phyloP scores from a whole-genome alignment of 2,888 invertebrate genomes.

The Acanthococcus lagerstroemiae region DNA sequence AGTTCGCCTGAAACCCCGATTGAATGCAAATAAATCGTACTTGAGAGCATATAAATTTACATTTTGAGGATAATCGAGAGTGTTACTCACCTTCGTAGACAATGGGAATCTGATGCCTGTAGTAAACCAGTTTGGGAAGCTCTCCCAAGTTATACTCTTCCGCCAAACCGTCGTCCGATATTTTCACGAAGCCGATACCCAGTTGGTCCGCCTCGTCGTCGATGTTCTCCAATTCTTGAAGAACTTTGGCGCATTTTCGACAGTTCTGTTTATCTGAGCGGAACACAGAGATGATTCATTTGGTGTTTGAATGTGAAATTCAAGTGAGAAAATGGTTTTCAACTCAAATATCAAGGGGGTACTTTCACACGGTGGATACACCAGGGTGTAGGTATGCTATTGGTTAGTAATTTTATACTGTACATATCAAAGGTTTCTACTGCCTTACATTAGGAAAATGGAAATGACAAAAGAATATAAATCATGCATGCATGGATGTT shows the following conservation, averaged over 20 bases:
- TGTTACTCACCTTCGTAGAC: slow-evolving; percentile 72
- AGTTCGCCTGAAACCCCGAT: slow-evolving; percentile 58
- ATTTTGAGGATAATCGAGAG: neutral
- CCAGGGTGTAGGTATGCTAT: too few relatives aligned
- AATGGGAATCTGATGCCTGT: slow-evolving; percentile 86
- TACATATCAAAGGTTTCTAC: too few relatives aligned
- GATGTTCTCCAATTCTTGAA: slow-evolving; percentile 85
- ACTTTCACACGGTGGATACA: too few relatives aligned
- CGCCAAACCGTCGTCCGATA: slow-evolving; percentile 79
- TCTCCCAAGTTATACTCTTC: slow-evolving; percentile 86
- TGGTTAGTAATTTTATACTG: too few relatives aligned
- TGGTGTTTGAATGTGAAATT: too few relatives aligned
- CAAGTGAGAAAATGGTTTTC: too few relatives aligned
- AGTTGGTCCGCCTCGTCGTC: slow-evolving; percentile 90
- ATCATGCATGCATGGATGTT: too few relatives aligned
- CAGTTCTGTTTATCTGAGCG: slow-evolving; percentile 81
- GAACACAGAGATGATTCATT: neutral
- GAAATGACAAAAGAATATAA: too few relatives aligned
- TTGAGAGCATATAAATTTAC: neutral
- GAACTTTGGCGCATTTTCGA: slow-evolving; percentile 80
- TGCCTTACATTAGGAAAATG: too few relatives aligned
- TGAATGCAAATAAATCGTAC: neutral
- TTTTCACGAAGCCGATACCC: slow-evolving; percentile 89
- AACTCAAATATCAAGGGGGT: too few relatives aligned
- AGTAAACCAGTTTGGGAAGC: slow-evolving; percentile 81